Evolutionary conservation across 92 coral and sea anemone species (phyloP), one percentile per base, ranked within the genome.

Genomic region (Parazoanthus darwini): DNA sequence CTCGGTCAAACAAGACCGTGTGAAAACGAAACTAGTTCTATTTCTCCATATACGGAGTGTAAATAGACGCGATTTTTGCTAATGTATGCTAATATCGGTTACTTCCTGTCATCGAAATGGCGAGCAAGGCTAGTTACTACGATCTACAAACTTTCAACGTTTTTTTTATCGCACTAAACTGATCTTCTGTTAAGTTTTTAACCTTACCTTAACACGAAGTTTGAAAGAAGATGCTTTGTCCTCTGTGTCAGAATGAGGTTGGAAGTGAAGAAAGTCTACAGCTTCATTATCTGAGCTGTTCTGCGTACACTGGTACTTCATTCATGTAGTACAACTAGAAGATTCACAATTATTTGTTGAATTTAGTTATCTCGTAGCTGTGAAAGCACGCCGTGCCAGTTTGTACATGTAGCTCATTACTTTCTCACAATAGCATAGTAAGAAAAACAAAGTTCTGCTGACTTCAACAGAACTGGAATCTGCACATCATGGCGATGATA

Each of bases 241-340:
- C 98, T 3, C 83, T 97, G 65, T 97, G 99, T 44, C 91, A 90
- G n/a, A 92, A 89, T 88, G 82, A 85, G 37, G 89, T 97, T 72
- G 89, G 87, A 23, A 86, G 86, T 63, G 95, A 90, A 44, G 92
- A 94, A 25, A 91, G 85, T 25, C 79, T 97, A 43, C 97, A 97
- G 85, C 83, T 97, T 1, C 99, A 97, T 88, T 97, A 92, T 76
- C 70, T 94, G 86, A 89, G 80, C 59, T 97, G 99, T 77, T 77
- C 94, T 20, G 94, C 93, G 2, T 92, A 89, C 75, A 39, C 91
- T 38, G 94, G 25, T 18, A 63, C 6, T 63, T 63, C 20, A n/a
- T 54, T 7, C 20, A 54, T 13, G 18, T 54, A 13, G 20, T 1
- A 29, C 33, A 29, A 29, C 33, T 29, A 7, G 48, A 83, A 74